Evolutionary conservation across 2,797 vertebrate genomes (phyloP).

Genomic region (Lates japonicus): DNA sequence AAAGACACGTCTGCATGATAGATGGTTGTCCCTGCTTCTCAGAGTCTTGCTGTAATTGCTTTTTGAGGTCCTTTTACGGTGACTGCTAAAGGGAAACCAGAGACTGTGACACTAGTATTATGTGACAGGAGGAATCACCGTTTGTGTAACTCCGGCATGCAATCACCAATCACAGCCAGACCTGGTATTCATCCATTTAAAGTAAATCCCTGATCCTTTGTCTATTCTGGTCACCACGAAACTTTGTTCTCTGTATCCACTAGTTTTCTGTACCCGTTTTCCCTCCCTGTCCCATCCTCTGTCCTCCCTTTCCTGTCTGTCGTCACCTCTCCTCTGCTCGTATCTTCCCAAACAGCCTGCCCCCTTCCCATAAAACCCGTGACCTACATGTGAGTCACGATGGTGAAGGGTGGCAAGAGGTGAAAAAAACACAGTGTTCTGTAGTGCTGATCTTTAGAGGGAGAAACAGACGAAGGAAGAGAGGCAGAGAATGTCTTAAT

Average conservation of each 20-base stretch:
- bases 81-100: background rate
- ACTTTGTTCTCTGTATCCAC: background rate
- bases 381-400: slow-evolving; percentile 52
- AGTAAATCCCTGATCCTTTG: background rate
- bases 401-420: slow-evolving; percentile 17
- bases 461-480: slow-evolving; percentile 16
- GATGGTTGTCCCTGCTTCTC: background rate
- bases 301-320: background rate
- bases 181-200: background rate
- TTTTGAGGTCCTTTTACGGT: slow-evolving; percentile 13
- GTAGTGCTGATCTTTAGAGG: background rate
- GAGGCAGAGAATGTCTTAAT: background rate
- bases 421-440: slow-evolving; percentile 35
- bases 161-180: background rate
- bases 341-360: slow-evolving; percentile 21
- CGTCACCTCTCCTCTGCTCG: slow-evolving; percentile 6
- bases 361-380: slow-evolving; percentile 51
- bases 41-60: background rate
- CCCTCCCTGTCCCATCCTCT: background rate
- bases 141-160: slow-evolving; percentile 1
- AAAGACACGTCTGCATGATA: background rate
- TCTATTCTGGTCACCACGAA: background rate
- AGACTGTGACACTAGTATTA: slow-evolving; percentile 2
- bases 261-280: background rate
- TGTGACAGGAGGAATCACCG: slow-evolving; percentile 4